Conservation (phyloP, 2,888 invertebrate species). For the Drosophila setosimentum region DNA sequence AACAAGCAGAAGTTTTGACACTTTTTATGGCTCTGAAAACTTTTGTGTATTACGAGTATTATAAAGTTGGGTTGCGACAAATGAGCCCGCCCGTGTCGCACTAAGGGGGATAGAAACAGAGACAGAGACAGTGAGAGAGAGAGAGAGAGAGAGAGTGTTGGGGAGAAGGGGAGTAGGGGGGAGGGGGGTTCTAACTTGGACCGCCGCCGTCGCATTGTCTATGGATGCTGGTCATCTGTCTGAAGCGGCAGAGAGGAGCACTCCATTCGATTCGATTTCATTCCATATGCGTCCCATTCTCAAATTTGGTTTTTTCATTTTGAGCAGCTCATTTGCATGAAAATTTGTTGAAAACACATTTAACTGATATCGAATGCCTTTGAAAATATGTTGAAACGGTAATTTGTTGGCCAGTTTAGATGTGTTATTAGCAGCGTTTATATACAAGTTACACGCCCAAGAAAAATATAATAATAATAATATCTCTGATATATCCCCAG, state of each 20-base stretch:
- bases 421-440: conserved; percentile 79
- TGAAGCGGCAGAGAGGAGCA: conserved; percentile 15
- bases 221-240: conserved; percentile 76
- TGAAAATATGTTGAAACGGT: conserved; percentile 72
- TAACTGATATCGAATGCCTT: conserved; percentile 70
- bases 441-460: conserved; percentile 71
- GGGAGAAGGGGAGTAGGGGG: neutral
- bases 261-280: neutral
- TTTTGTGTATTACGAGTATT: conserved; percentile 54
- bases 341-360: conserved; percentile 75
- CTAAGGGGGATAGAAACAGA: neutral
- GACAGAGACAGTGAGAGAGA: neutral
- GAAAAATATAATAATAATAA: conserved; percentile 18
- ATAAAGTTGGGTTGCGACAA: conserved; percentile 65
- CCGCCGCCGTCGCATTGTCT: conserved; percentile 80
- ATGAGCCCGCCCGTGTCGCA: conserved; percentile 74
- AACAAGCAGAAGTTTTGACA: conserved; percentile 63
- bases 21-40: conserved; percentile 69
- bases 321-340: conserved; percentile 68
- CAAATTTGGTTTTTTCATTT: neutral
- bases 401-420: conserved; percentile 78
- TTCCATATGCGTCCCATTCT: conserved; percentile 14
- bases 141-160: neutral
- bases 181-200: conserved; percentile 14
- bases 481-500: conserved; percentile 27